Evolutionary conservation across 37 sponge, comb jelly and placozoan genomes (phyloP).

Genomic region (Aphrocallistes beatrix): DNA sequence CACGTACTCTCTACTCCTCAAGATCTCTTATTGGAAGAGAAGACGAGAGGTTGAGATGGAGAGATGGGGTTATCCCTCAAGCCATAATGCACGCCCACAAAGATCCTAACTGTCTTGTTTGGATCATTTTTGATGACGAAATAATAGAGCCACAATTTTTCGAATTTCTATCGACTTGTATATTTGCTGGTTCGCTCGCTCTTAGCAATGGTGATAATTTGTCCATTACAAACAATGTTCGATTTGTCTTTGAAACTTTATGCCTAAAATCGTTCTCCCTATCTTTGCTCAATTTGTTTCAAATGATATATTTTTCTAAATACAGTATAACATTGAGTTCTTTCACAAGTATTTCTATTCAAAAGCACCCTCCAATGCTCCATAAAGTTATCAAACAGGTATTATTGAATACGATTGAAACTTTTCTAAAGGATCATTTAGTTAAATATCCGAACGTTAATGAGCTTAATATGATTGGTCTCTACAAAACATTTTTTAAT

Average conservation of each 20-base stretch:
- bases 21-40: neutral
- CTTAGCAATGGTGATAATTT: neutral
- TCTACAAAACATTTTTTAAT: neutral
- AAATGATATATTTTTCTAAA: neutral
- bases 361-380: neutral
- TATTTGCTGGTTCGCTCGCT: neutral
- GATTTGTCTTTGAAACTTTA: neutral
- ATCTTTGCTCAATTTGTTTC: neutral
- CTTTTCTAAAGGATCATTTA: neutral
- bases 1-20: neutral
- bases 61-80: slow-evolving; percentile 2
- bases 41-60: neutral
- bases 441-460: neutral
- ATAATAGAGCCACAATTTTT: neutral
- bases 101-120: neutral
- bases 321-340: neutral
- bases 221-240: neutral
- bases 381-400: neutral
- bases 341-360: neutral
- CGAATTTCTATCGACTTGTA: neutral
- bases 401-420: neutral
- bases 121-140: slow-evolving; percentile 15
- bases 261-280: neutral
- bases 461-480: neutral
- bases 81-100: neutral